Percentiles rank a stretch among this genome's conserved stretches.
Conservation (phyloP, 1,140 invertebrate species). For the Drosophila rufa region DNA sequence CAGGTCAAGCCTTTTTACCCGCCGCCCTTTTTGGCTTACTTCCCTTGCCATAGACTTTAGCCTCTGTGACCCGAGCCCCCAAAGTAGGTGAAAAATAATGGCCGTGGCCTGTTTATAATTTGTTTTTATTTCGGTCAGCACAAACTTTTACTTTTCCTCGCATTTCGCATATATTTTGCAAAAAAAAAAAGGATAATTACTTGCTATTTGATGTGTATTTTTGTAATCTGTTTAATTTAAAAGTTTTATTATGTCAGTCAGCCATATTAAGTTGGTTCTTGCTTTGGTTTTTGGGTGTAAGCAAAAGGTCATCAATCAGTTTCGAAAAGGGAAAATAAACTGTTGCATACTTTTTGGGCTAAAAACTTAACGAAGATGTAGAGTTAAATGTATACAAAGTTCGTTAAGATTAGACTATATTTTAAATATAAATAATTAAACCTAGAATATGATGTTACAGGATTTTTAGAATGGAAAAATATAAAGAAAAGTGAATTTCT, state of each 20-base stretch:
- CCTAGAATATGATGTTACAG: background rate
- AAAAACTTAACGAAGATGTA: constrained; percentile 2
- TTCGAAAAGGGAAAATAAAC: background rate
- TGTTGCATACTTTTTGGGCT: constrained; percentile 55
- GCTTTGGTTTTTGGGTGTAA: background rate
- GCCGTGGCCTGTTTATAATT: constrained; percentile 46
- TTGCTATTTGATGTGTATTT: constrained; percentile 32
- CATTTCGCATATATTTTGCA: constrained; percentile 30
- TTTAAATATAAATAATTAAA: background rate
- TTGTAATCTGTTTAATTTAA: constrained; percentile 49
- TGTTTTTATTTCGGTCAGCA: constrained; percentile 42
- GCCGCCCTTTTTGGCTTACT: background rate
- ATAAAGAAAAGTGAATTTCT: background rate
- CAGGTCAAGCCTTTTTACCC: constrained; percentile 66
- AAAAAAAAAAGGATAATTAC: constrained; percentile 66
- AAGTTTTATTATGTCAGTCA: constrained; percentile 51
- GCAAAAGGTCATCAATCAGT: constrained; percentile 1
- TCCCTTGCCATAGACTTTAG: background rate
- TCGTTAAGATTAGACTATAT: background rate
- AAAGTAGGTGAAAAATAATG: constrained; percentile 76
- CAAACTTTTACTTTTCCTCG: constrained; percentile 21
- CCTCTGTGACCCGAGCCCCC: constrained; percentile 13
- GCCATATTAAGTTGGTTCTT: constrained; percentile 18
- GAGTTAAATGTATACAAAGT: background rate
- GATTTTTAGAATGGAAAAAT: background rate